Percentiles rank a stretch among this genome's conserved stretches.
These are phyloP conservation scores for Diceros bicornis DNA, from an alignment of 2,797 vertebrate genomes.

Conservation along the genomic window DNA sequence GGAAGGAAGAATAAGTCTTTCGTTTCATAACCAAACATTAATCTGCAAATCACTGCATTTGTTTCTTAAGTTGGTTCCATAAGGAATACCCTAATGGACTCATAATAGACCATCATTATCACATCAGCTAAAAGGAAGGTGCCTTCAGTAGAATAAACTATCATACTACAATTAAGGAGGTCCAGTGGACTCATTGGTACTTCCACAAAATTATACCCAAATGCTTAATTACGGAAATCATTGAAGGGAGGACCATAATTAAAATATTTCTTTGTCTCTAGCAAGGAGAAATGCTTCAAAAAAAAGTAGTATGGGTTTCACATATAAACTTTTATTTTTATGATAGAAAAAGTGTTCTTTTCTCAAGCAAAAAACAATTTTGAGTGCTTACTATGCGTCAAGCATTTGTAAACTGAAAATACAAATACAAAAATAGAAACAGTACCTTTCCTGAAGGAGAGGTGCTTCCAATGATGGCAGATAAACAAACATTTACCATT, in stretches of 20 bases:
- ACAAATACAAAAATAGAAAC: not conserved
- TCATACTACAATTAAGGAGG: constrained; percentile 74
- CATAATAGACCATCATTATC: constrained; percentile 58
- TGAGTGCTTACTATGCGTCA: not conserved
- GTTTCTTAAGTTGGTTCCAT: constrained; percentile 72
- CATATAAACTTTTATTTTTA: not conserved
- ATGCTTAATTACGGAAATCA: constrained; percentile 73
- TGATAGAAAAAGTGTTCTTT: not conserved
- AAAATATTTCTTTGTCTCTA: constrained; percentile 5
- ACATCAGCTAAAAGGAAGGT: constrained; percentile 75
- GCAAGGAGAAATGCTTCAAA: constrained; percentile 41
- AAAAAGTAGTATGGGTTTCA: constrained; percentile 18
- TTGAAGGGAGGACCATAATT: constrained; percentile 23
- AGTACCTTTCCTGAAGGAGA: not conserved
- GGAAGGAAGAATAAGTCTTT: constrained; percentile 52
- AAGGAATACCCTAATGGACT: constrained; percentile 73
- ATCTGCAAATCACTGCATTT: constrained; percentile 71
- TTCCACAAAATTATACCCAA: constrained; percentile 74
- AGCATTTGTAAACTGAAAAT: not conserved
- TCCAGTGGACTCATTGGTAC: constrained; percentile 70
- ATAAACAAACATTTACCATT: not conserved
- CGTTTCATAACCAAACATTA: constrained; percentile 70
- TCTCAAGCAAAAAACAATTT: not conserved
- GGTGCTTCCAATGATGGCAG: not conserved
- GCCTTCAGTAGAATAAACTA: constrained; percentile 47